Conservation (phyloP, 2,888 invertebrate species). For the Cistogaster globosa region DNA sequence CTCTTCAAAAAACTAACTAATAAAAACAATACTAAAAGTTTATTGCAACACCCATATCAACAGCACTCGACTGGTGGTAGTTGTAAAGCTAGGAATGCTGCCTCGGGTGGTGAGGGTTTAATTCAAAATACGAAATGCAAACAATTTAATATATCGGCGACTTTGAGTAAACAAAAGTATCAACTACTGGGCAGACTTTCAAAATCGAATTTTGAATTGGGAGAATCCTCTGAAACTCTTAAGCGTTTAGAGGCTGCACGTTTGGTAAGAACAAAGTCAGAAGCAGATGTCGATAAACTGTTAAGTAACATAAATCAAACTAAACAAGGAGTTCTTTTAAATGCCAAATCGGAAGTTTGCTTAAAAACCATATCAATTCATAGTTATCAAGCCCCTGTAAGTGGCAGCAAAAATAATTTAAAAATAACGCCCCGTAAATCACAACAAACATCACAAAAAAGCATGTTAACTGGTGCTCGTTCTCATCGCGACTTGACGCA, state of each 20-base stretch:
- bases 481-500: constrained; percentile 80
- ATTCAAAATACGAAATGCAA: constrained; percentile 44
- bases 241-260: constrained; percentile 70
- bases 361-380: constrained; percentile 82
- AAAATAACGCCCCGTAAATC: constrained; percentile 16
- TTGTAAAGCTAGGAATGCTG: constrained; percentile 66
- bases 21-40: constrained; percentile 48
- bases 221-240: constrained; percentile 67
- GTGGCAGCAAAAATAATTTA: constrained; percentile 21
- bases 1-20: constrained; percentile 59
- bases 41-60: constrained; percentile 53
- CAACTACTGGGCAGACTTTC: constrained; percentile 75
- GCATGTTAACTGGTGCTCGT: constrained; percentile 78
- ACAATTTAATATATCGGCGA: constrained; percentile 27
- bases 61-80: constrained; percentile 69
- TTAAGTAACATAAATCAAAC: constrained; percentile 73
- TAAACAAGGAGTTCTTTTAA: constrained; percentile 75
- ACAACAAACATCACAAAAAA: constrained; percentile 17
- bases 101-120: constrained; percentile 11
- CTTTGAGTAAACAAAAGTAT: constrained; percentile 73
- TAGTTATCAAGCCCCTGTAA: constrained; percentile 72
- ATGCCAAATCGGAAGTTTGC: constrained; percentile 82
- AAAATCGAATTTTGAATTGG: constrained; percentile 77
- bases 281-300: constrained; percentile 78
- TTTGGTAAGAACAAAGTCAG: constrained; percentile 81